These are phyloP conservation scores for Euborellia annulipes DNA, from an alignment of 1,140 invertebrate species.

Conservation along the genomic window DNA sequence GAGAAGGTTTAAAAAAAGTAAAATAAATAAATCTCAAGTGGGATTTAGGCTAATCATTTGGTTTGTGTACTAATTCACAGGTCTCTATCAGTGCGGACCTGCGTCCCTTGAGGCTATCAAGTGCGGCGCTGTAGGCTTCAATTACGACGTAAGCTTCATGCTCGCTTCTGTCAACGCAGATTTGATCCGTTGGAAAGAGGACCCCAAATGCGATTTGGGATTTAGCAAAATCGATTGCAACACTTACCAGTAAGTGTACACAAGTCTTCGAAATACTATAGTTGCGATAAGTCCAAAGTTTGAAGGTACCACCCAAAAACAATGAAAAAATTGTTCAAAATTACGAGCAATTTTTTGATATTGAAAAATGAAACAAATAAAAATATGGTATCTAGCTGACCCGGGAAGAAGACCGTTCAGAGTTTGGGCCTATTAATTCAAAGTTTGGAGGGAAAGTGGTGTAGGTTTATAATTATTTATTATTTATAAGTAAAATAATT, in stretches of 20 bases:
- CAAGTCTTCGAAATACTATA: too few relatives aligned
- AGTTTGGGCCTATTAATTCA: too few relatives aligned
- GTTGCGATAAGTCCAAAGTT: constrained; percentile 3
- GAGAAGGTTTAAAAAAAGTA: too few relatives aligned
- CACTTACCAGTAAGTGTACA: constrained; percentile 44
- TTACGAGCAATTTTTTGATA: not conserved
- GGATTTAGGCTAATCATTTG: too few relatives aligned
- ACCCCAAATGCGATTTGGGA: constrained; percentile 27
- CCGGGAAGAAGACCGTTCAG: too few relatives aligned
- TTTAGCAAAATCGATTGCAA: constrained; percentile 47
- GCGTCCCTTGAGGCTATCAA: constrained; percentile 43
- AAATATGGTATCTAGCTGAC: not conserved
- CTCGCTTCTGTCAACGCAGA: constrained; percentile 49
- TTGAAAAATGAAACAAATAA: not conserved
- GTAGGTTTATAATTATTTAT: too few relatives aligned
- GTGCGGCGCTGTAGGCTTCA: constrained; percentile 40
- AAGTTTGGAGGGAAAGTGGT: too few relatives aligned
- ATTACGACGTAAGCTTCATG: constrained; percentile 45
- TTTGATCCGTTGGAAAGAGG: constrained; percentile 27
- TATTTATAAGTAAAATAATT: too few relatives aligned
- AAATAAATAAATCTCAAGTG: too few relatives aligned
- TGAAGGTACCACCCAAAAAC: not conserved
- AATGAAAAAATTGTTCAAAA: not conserved
- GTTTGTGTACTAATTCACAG: too few relatives aligned
- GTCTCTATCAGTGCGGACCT: constrained; percentile 43